phyloP scores from a whole-genome alignment of 2,113 vertebrate species.

The Misgurnus anguillicaudatus region DNA sequence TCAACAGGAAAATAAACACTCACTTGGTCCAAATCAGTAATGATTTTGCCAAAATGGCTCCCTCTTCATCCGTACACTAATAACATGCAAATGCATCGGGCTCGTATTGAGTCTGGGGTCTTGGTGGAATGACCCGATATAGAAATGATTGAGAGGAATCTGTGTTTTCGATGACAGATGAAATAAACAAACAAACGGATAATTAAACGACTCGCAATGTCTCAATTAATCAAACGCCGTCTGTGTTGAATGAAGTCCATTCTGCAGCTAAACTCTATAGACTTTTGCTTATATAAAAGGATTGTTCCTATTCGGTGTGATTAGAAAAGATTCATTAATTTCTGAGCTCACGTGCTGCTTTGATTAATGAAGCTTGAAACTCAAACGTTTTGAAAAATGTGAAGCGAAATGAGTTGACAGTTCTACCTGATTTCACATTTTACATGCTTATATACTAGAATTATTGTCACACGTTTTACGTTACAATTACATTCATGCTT shows the following conservation, averaged over 20 bases:
- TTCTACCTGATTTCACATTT: conserved; percentile 46
- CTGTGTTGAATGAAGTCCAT: conserved; percentile 47
- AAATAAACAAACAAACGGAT: conserved; percentile 13
- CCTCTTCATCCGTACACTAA: neutral
- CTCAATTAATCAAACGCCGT: conserved; percentile 27
- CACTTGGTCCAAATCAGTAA: neutral
- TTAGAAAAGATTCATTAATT: conserved; percentile 80
- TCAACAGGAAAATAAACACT: conserved; percentile 26
- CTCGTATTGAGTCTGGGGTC: neutral
- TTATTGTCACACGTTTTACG: no score
- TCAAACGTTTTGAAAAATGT: conserved; percentile 57
- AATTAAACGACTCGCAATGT: conserved; percentile 18
- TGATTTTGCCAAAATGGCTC: neutral
- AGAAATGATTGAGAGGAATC: conserved; percentile 21
- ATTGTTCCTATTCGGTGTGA: conserved; percentile 75
- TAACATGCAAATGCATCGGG: neutral
- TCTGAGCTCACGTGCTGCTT: conserved; percentile 70
- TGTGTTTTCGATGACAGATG: conserved; percentile 12
- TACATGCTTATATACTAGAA: neutral
- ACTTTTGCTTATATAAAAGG: conserved; percentile 73
- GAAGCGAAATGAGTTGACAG: conserved; percentile 50
- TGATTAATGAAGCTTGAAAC: conserved; percentile 67
- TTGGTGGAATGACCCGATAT: neutral
- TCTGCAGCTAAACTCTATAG: conserved; percentile 66
- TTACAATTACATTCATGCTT: no score